Evolutionary conservation across 1,140 invertebrate species (phyloP).

Genomic region (Holotrichia oblita): DNA sequence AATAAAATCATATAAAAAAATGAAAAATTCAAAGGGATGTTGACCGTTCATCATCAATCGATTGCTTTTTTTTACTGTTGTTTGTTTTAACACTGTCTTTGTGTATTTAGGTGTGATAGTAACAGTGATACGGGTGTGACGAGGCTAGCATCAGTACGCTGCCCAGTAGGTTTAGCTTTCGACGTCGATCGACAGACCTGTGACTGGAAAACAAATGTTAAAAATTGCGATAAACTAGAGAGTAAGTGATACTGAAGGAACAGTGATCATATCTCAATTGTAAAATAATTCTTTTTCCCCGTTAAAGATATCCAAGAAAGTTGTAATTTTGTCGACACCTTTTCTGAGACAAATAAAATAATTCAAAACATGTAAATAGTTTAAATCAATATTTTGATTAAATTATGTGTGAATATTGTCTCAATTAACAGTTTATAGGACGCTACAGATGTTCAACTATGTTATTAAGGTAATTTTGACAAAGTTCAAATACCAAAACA

Average conservation of each 20-base stretch:
- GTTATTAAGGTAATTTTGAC: too few relatives aligned
- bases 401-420: too few relatives aligned
- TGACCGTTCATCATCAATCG: background rate
- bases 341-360: too few relatives aligned
- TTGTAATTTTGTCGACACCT: too few relatives aligned
- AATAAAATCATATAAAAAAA: slow-evolving; percentile 33
- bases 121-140: slow-evolving; percentile 85
- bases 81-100: slow-evolving; percentile 38
- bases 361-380: too few relatives aligned
- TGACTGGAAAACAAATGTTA: slow-evolving; percentile 95
- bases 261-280: slow-evolving; percentile 50
- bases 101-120: slow-evolving; percentile 77
- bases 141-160: slow-evolving; percentile 85
- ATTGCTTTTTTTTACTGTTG: background rate
- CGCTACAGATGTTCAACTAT: too few relatives aligned
- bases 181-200: slow-evolving; percentile 94
- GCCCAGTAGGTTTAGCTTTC: slow-evolving; percentile 90
- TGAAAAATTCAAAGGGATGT: background rate
- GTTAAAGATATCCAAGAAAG: background rate
- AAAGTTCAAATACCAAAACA: too few relatives aligned
- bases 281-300: background rate
- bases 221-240: slow-evolving; percentile 92
- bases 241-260: slow-evolving; percentile 77
- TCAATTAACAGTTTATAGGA: too few relatives aligned
- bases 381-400: too few relatives aligned